phyloP scores from a whole-genome alignment of 2,113 vertebrate species.

The Cynocephalus volans region DNA sequence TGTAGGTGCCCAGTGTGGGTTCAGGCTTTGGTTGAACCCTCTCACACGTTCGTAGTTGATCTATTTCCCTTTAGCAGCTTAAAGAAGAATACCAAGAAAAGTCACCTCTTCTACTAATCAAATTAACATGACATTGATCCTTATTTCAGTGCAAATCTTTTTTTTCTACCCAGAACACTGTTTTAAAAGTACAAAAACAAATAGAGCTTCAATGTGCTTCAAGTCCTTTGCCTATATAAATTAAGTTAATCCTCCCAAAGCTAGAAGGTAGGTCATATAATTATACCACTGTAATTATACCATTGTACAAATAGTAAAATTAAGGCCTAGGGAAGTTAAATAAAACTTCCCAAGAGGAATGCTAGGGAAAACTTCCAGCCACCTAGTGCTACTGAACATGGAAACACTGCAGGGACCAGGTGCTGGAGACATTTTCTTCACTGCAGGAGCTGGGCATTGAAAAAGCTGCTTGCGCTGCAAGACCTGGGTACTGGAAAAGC shows the following conservation, averaged over 20 bases:
- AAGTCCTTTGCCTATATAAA: not conserved
- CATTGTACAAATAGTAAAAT: not conserved
- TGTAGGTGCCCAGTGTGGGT: fast-evolving
- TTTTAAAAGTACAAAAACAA: not conserved
- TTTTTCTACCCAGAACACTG: not conserved
- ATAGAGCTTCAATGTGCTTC: not conserved
- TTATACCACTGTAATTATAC: not conserved
- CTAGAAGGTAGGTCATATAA: not conserved
- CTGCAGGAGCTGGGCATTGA: not conserved
- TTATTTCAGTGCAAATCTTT: not conserved
- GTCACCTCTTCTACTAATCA: not conserved
- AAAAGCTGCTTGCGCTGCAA: not conserved
- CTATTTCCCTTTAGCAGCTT: not conserved
- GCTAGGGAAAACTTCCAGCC: fast-evolving
- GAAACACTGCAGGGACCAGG: not conserved
- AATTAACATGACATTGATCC: not conserved
- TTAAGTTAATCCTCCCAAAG: not conserved
- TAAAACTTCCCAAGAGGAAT: not conserved
- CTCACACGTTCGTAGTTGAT: not conserved
- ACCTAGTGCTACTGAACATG: fast-evolving
- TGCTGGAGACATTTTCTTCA: no score
- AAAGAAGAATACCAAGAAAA: not conserved
- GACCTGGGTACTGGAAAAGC: not conserved
- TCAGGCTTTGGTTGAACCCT: not conserved
- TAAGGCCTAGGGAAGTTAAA: not conserved